Base-by-base conservation (phyloP, 2,797 vertebrate genomes). In the Eulemur mongoz region DNA sequence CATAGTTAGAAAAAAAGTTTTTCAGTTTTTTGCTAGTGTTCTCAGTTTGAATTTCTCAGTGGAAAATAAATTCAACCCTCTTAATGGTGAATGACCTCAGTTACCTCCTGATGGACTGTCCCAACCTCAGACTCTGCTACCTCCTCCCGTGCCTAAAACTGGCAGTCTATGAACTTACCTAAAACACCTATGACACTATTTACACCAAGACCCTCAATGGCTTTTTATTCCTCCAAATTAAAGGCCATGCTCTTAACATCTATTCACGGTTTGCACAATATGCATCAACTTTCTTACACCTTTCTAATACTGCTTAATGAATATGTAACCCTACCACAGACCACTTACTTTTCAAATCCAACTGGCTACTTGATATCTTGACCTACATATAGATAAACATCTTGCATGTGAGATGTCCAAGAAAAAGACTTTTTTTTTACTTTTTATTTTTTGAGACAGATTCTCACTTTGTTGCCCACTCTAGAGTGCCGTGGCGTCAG, bases 1-100 rank as follows among this genome's bases (percentile, higher is more conserved):
- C 67, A 93, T 30, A 95, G 18, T 63, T 75, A 91, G 78, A 59
- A 92, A 91, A 93, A 73, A n/a, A 32, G 4, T 63, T 85, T 91
- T 87, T 45, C 10, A 52, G 9, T 65, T 20, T 93, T 90, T 89
- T 43, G 7, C 50, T 85, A 22, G 40, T 90, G 32, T 94, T 81
- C 11, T 72, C 15, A 30, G 43, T 78, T 81, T 78, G 88, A 88
- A 65, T 95, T 94, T 91, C 82, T 92, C 40, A 40, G 17, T 84
- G 84, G 81, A 90, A 96, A 97, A 50, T 81, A 81, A 69, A 65
- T 82, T 91, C 1, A 43, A 35, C 69, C 13, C 17, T 65, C 14
- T 70, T 91, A 52, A 70, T 14, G 75, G n/a, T 79, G 38, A 25
- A 57, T 72, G 81, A 73, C 38, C 35, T 83, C 59, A 89, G 35